Base-by-base conservation (phyloP, 2,888 invertebrate species). In the Drosophila sordidapex region DNA sequence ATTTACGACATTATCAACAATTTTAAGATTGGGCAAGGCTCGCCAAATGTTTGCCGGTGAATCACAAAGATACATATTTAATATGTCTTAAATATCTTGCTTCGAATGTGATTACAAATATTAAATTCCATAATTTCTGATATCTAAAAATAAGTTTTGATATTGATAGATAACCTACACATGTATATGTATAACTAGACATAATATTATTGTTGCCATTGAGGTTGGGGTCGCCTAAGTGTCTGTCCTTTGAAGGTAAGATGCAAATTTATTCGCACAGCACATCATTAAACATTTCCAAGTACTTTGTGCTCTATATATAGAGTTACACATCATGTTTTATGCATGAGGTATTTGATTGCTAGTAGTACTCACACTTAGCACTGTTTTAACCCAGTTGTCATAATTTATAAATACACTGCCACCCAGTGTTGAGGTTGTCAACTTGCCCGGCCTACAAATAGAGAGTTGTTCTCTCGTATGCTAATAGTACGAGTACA, bases 371-470 rank as follows among this genome's bases (percentile, higher is more conserved):
- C n/a, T 15, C 27, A 51, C 53, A 48, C 38, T 62, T 43, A 61
- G 67, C 78, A 79, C 75, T 87, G 79, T 77, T 74, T 72, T 65
- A 64, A 57, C 70, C 68, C 56, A 73, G 67, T 67, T 89, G 87
- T 84, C 84, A 84, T 87, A 87, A 83, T 57, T 70, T 70, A 71
- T 71, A 66, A 40, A 25, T 74, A n/a, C 58, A 70, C 31, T 59
- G 73, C 82, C 89, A 81, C 89, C 89, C 74, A 72, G 70, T 66
- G 56, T 25, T 40, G 70, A 72, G 81, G 67, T 58, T 77, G 77
- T 65, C 83, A 76, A 48, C 76, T 80, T 53, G 56, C 52, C 69
- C 86, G 65, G 81, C 83, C 89, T 83, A 89, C 72, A 65, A 59
- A 33, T 49, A n/a, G 54, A 58, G 65, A 71, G 70, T 66, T 60